Conservation (phyloP, 2,113 vertebrate genomes). For the Neolamprologus caudopunctatus region DNA sequence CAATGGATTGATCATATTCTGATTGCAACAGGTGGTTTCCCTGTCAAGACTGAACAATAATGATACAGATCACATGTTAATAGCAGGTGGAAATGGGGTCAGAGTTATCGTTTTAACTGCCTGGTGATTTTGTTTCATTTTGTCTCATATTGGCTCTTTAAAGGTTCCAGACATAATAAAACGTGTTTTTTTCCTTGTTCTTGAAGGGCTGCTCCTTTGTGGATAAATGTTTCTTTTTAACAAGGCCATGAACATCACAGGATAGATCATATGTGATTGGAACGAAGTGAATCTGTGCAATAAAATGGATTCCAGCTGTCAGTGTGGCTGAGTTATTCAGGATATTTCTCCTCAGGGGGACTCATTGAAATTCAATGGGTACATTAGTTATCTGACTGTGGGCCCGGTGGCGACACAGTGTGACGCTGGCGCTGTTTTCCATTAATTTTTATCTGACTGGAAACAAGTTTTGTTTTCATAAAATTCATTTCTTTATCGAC, state of each 20-base stretch:
- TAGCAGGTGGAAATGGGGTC: not conserved
- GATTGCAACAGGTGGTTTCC: not conserved
- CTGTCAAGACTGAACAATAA: not conserved
- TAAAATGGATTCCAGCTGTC: conserved; percentile 28
- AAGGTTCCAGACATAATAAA: not conserved
- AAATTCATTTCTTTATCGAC: conserved; percentile 21
- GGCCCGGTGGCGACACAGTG: conserved; percentile 4
- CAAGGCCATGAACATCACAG: conserved; percentile 7
- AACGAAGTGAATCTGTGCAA: not conserved
- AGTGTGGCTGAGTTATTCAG: conserved; percentile 21
- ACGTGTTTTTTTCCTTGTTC: not conserved
- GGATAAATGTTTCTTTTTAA: not conserved
- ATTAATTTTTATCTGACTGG: conserved; percentile 39
- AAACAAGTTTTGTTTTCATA: conserved; percentile 28
- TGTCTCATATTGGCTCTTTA: not conserved
- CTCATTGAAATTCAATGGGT: conserved; percentile 47
- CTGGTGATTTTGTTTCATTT: not conserved
- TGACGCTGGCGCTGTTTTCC: conserved; percentile 10
- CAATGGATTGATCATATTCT: not conserved
- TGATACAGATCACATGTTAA: not conserved
- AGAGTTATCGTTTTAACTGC: not conserved
- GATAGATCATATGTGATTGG: conserved; percentile 11
- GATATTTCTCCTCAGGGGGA: conserved; percentile 36
- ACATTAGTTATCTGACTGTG: conserved; percentile 40
- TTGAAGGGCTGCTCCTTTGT: not conserved